A percentile compares a stretch with the other conserved stretches of the same genome.
phyloP scores from a whole-genome alignment of 2,888 invertebrate species.

The Lingula anatina region DNA sequence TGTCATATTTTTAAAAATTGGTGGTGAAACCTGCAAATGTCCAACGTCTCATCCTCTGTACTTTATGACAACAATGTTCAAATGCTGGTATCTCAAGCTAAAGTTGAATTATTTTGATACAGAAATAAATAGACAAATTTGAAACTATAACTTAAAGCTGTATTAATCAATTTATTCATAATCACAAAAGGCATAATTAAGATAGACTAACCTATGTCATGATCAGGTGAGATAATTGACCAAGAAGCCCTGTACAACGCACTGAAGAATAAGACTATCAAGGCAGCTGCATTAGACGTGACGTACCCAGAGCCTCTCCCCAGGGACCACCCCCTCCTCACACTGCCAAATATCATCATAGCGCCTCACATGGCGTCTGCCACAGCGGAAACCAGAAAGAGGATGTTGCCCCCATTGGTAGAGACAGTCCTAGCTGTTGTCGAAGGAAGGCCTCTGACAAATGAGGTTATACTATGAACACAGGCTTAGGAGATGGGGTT shows the following conservation, averaged over 20 bases:
- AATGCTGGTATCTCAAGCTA: too few relatives aligned
- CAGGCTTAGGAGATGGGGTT: too few relatives aligned
- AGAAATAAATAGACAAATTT: not conserved
- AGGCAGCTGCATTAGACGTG: slow-evolving; percentile 20
- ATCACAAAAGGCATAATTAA: too few relatives aligned
- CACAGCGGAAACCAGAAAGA: slow-evolving; percentile 9
- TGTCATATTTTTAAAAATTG: too few relatives aligned
- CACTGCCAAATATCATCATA: too few relatives aligned
- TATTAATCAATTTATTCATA: too few relatives aligned
- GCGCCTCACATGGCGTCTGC: slow-evolving; percentile 15
- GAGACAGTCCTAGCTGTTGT: slow-evolving; percentile 9
- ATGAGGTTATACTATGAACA: too few relatives aligned
- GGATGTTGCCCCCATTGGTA: slow-evolving; percentile 7
- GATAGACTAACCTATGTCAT: too few relatives aligned
- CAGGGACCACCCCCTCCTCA: slow-evolving; percentile 13
- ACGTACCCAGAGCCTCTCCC: slow-evolving; percentile 22
- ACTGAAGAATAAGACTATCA: slow-evolving; percentile 10
- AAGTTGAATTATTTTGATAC: too few relatives aligned
- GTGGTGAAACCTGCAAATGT: too few relatives aligned
- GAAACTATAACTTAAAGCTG: not conserved
- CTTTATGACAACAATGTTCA: too few relatives aligned
- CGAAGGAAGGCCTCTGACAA: slow-evolving; percentile 2
- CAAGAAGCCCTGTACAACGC: slow-evolving; percentile 18
- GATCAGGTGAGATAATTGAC: slow-evolving; percentile 15
- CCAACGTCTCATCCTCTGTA: too few relatives aligned